Evolutionary conservation across 2,888 invertebrate species (phyloP).

Genomic region (Schizotus pectinicornis): DNA sequence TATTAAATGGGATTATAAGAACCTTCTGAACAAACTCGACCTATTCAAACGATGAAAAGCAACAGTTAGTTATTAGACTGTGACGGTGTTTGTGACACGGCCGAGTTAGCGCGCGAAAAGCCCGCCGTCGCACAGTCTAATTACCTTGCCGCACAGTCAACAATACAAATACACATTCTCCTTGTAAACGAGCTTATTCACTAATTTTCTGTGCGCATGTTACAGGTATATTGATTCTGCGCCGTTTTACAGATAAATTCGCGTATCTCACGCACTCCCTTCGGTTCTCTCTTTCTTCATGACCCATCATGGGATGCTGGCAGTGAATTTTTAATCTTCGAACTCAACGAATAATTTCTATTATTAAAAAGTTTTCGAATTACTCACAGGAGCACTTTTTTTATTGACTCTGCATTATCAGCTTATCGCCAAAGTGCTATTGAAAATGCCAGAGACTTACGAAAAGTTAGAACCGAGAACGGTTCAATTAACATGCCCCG

Average conservation of each 20-base stretch:
- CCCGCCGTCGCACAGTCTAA: slow-evolving; percentile 22
- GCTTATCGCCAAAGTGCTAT: too few species aligned
- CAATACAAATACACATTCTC: slow-evolving; percentile 32
- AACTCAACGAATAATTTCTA: too few species aligned
- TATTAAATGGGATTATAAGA: slow-evolving; percentile 29
- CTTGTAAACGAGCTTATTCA: slow-evolving; percentile 32
- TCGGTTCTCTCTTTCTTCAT: slow-evolving; percentile 11
- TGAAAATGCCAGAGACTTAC: too few species aligned
- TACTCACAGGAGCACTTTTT: too few species aligned
- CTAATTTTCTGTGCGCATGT: slow-evolving; percentile 36
- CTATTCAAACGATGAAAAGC: slow-evolving; percentile 32
- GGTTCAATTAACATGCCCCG: too few species aligned
- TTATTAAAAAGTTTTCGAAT: too few species aligned
- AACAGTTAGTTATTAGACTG: slow-evolving; percentile 33
- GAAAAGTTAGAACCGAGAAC: too few species aligned
- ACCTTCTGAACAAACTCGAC: slow-evolving; percentile 23
- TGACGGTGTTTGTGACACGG: slow-evolving; percentile 7
- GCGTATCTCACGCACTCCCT: slow-evolving; percentile 29
- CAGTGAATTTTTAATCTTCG: too few species aligned
- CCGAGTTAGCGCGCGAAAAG: background rate
- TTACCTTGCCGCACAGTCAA: slow-evolving; percentile 29
- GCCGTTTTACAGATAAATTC: slow-evolving; percentile 31
- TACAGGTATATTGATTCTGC: slow-evolving; percentile 36
- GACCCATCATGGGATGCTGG: too few species aligned
- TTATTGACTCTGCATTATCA: too few species aligned